Evolutionary conservation across 1,140 invertebrate genomes (phyloP), one percentile per base, ranked within the genome.

Genomic region (Rhopalosiphum padi): DNA sequence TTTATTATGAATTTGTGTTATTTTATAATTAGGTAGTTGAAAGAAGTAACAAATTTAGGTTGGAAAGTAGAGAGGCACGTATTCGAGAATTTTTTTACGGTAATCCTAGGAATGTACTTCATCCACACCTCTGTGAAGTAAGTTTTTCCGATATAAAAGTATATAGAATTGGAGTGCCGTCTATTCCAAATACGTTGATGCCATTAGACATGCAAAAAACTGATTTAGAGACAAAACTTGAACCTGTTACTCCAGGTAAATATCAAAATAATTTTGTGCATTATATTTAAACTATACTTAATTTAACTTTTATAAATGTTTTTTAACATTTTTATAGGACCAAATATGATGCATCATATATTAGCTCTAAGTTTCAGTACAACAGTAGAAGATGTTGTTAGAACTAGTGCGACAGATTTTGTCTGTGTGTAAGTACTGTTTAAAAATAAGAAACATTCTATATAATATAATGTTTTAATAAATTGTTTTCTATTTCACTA

Each of bases 51-150:
- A 95, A 96, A 35, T 96, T 97, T 93, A 96, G 98, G 91, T 96
- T 95, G 5, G 98, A 99, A 95, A 95, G 96, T 0, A 96, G 98
- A 91, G 98, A 99, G 95, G 96, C 96, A 90, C 96, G 98, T 86
- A 97, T 99, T 35, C 95, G 98, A 86, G 98, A 99, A 95, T 99
- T 99, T 96, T 99, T 99, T 95, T 99, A 99, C 96, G 97, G 99
- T n/a, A 88, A 51, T 30, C 95, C 95, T 0, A 96, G 96, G 94
- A 97, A 97, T 23, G 97, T 97, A 0, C 96, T 99, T 35, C 99
- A 99, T 96, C 98, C 99, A 1, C 98, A 98, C 95, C 98, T 97
- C 5, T 98, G 98, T 95, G 98, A 99, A 95, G 97, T 99, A 0
- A 97, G 98, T 95, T 98, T 98, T 96, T 96, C 96, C 30, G 98